phyloP scores from a whole-genome alignment of 2,113 vertebrate genomes.

The Galbula dea region DNA sequence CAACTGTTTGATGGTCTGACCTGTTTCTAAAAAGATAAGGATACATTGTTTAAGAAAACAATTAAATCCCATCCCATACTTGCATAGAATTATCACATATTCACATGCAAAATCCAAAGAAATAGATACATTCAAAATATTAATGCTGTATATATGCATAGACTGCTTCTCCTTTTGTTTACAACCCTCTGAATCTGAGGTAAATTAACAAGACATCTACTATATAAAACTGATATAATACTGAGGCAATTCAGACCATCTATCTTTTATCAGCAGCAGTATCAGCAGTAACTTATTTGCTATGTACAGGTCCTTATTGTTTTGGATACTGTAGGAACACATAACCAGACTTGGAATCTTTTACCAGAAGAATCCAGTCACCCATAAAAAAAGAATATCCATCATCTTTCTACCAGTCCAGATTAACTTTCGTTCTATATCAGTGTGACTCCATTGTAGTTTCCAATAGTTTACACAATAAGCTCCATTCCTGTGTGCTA shows the following conservation, averaged over 20 bases:
- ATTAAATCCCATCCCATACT: slow-evolving; percentile 72
- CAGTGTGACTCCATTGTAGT: fast-evolving
- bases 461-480: not conserved
- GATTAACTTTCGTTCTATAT: not conserved
- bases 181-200: not conserved
- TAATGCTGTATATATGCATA: not conserved
- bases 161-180: not conserved
- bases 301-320: not conserved
- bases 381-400: not conserved
- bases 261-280: not conserved
- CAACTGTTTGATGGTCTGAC: slow-evolving; percentile 76
- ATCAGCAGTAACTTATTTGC: not conserved
- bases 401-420: not conserved
- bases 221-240: not conserved
- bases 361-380: not conserved
- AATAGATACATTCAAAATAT: slow-evolving; percentile 62
- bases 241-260: not conserved
- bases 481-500: not conserved
- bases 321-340: not conserved
- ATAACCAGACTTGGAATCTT: not conserved
- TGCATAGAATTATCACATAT: slow-evolving; percentile 77
- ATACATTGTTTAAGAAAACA: slow-evolving; percentile 76
- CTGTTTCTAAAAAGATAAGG: slow-evolving; percentile 80
- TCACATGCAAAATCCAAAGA: slow-evolving; percentile 74
- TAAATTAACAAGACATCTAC: not conserved